Evolutionary conservation across 1,140 invertebrate species (phyloP).

Genomic region (Tyrophagus putrescentiae): DNA sequence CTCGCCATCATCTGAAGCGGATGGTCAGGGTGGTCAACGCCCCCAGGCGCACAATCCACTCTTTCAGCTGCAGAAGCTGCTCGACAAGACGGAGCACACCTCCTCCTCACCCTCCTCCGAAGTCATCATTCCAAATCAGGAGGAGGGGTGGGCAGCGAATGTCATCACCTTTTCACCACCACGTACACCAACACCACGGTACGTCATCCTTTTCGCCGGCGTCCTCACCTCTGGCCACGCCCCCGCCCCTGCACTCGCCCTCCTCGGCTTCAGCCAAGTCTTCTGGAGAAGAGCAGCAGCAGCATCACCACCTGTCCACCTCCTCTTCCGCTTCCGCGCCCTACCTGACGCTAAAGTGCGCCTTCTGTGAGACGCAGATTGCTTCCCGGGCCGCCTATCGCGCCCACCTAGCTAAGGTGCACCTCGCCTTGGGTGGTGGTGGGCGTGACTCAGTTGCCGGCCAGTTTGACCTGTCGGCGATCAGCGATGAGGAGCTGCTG

Average conservation of each 20-base stretch:
- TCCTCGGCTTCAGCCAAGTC: constrained; percentile 47
- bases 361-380: constrained; percentile 88
- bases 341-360: constrained; percentile 66
- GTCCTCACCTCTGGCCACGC: constrained; percentile 1
- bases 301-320: constrained; percentile 3
- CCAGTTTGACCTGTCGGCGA: constrained; percentile 26
- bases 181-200: neutral
- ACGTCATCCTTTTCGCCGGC: neutral
- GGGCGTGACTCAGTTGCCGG: no score
- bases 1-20: neutral
- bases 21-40: neutral
- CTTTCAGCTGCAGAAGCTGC: constrained; percentile 79
- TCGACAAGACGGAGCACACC: constrained; percentile 77
- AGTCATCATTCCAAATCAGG: no score
- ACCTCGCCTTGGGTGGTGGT: constrained; percentile 82
- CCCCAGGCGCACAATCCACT: constrained; percentile 42
- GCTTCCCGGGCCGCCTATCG: constrained; percentile 90
- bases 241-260: constrained; percentile 45
- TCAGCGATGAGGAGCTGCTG: constrained; percentile 9
- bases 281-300: neutral
- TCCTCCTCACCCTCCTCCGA: no score
- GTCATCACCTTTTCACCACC: constrained; percentile 18
- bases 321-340: neutral
- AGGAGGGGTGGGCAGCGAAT: constrained; percentile 26
- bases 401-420: constrained; percentile 89